Conservation (phyloP, 2,888 invertebrate genomes). For the Clunio marinus region DNA sequence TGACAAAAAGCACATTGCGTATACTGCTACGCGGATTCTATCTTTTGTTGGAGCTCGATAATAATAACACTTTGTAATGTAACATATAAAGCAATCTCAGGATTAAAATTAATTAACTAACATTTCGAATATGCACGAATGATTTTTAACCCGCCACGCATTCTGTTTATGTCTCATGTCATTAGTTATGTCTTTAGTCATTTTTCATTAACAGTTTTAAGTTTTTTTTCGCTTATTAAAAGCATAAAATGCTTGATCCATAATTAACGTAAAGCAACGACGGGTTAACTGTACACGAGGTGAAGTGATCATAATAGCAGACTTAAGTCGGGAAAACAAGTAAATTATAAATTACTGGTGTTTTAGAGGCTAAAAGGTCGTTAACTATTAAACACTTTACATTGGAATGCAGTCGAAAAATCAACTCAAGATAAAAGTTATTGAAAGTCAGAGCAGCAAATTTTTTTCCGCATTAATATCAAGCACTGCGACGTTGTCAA, state of each 20-base stretch:
- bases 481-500: conserved; percentile 3
- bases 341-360: conserved; percentile 2
- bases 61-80: neutral
- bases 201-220: conserved; percentile 32
- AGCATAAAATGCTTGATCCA: conserved; percentile 19
- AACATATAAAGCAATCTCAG: neutral
- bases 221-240: conserved; percentile 2
- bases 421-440: too few relatives aligned
- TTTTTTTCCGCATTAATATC: neutral
- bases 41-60: too few relatives aligned
- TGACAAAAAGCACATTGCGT: neutral
- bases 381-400: conserved; percentile 24
- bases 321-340: neutral
- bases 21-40: neutral
- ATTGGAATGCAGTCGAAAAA: neutral
- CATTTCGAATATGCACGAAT: neutral
- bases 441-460: neutral
- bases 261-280: conserved; percentile 12
- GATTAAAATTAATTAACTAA: neutral
- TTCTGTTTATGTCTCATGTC: conserved; percentile 29
- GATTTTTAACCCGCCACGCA: too few relatives aligned
- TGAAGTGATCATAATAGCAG: neutral
- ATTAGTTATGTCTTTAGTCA: conserved; percentile 29
- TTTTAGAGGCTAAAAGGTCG: conserved; percentile 29
- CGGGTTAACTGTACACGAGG: neutral